phyloP scores from a whole-genome alignment of 1,140 invertebrate genomes.

The Drosophila subpulchrella region DNA sequence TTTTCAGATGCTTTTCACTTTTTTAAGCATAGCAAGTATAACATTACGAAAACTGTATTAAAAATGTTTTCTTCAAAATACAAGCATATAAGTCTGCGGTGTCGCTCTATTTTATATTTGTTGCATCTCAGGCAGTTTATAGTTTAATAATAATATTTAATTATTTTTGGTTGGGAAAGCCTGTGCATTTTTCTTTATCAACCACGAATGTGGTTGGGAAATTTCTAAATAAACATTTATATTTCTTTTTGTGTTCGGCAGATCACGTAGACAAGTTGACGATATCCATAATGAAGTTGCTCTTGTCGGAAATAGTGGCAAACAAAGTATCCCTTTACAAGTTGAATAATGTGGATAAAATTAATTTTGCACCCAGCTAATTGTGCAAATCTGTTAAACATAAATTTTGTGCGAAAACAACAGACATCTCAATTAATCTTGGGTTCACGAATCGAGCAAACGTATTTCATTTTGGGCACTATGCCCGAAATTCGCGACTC shows the following conservation, averaged over 20 bases:
- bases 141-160: neutral
- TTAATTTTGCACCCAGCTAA: constrained; percentile 58
- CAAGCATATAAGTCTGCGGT: neutral
- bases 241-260: neutral
- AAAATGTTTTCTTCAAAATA: neutral
- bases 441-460: constrained; percentile 28
- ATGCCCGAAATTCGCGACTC: constrained; percentile 44
- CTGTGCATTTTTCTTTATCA: neutral
- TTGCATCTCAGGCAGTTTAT: too few species aligned
- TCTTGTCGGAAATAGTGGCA: constrained; percentile 1
- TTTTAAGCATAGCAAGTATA: neutral
- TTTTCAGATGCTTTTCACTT: too few species aligned
- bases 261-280: constrained; percentile 30
- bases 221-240: constrained; percentile 5
- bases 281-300: constrained; percentile 35
- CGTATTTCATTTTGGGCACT: constrained; percentile 51
- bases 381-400: constrained; percentile 67
- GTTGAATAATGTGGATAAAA: constrained; percentile 35
- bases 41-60: neutral
- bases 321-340: constrained; percentile 36
- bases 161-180: neutral
- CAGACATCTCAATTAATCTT: constrained; percentile 71
- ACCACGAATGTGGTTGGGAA: constrained; percentile 8
- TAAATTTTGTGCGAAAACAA: constrained; percentile 57
- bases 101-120: neutral